Percentiles rank a stretch among this genome's conserved stretches.
These are phyloP conservation scores for Anser brachyrhynchus DNA, from an alignment of 2,113 vertebrate genomes.

Conservation along the genomic window DNA sequence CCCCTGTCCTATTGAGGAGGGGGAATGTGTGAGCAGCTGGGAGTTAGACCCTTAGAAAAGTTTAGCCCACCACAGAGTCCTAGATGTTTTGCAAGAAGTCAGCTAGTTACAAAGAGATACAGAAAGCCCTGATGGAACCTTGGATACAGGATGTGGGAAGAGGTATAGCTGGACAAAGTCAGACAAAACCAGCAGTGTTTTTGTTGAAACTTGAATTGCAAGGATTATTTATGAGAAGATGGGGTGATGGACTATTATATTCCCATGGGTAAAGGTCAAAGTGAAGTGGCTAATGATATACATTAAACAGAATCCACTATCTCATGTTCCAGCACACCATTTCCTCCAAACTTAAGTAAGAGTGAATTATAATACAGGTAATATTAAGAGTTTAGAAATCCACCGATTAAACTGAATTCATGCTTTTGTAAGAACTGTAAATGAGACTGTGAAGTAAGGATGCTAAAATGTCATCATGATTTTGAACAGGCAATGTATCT, in stretches of 20 bases:
- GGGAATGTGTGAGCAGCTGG: rapidly evolving
- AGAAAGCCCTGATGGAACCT: neutral
- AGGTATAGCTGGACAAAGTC: neutral
- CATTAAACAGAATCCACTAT: neutral
- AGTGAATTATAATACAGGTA: neutral
- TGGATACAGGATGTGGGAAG: neutral
- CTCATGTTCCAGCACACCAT: neutral
- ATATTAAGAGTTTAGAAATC: neutral
- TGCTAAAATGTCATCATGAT: neutral
- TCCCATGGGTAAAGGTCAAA: neutral
- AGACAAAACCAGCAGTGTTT: neutral
- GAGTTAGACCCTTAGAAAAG: neutral
- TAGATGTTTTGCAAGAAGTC: neutral
- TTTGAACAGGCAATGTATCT: neutral
- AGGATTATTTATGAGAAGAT: neutral
- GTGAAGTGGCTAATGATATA: neutral
- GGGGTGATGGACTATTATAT: too few species aligned
- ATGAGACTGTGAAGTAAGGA: neutral
- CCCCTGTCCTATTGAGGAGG: neutral
- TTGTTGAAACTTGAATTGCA: neutral
- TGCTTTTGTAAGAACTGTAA: neutral
- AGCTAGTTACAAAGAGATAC: neutral
- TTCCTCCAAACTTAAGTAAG: neutral
- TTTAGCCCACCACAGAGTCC: neutral
- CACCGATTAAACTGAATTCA: neutral